These are phyloP conservation scores for Lota lota DNA, from an alignment of 2,113 vertebrate species.

Conservation along the genomic window DNA sequence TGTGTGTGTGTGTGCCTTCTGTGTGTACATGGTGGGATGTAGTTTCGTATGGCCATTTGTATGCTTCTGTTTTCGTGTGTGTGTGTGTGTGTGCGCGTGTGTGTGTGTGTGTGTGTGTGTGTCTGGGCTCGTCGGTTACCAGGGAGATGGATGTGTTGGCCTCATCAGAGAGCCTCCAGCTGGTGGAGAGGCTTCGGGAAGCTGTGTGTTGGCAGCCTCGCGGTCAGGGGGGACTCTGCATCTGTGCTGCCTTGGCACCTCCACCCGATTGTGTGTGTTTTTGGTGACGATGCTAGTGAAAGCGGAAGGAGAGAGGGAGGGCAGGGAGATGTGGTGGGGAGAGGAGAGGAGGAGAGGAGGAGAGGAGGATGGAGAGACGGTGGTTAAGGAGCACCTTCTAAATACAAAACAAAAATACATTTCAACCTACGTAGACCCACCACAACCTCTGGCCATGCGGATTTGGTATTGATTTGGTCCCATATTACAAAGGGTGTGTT, in stretches of 20 bases:
- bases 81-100: constrained; percentile 5
- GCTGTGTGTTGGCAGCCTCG: constrained; percentile 74
- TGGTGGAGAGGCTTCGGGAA: constrained; percentile 78
- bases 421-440: neutral
- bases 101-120: constrained; percentile 27
- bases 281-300: constrained; percentile 32
- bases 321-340: constrained; percentile 9
- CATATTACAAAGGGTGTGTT: no score
- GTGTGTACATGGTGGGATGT: constrained; percentile 19
- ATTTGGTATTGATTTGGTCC: no score
- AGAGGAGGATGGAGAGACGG: constrained; percentile 24
- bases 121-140: constrained; percentile 70
- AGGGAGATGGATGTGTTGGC: constrained; percentile 81
- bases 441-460: no score
- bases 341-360: constrained; percentile 4
- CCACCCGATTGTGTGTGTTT: constrained; percentile 44
- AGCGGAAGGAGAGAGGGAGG: constrained; percentile 23
- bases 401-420: neutral
- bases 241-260: constrained; percentile 78
- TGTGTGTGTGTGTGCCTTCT: neutral
- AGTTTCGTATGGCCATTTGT: no score
- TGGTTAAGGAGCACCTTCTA: constrained; percentile 15
- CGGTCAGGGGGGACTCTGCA: constrained; percentile 82
- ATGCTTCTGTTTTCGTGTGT: constrained; percentile 17
- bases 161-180: constrained; percentile 80